Conservation (phyloP, 2,797 vertebrate genomes). For the Antrozous pallidus region DNA sequence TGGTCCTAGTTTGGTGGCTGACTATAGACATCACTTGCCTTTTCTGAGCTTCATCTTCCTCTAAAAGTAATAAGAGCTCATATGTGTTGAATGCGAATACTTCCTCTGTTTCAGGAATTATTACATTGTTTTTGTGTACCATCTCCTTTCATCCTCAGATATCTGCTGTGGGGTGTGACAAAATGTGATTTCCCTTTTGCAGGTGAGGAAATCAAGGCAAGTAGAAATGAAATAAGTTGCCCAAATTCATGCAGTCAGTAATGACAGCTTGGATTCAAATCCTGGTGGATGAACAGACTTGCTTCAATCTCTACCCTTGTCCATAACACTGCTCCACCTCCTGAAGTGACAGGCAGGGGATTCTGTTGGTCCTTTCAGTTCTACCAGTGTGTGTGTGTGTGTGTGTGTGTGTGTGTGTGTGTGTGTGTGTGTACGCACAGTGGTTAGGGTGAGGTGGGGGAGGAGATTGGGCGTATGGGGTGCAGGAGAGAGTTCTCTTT, state of each 20-base stretch:
- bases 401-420: not conserved
- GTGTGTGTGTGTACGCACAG: not conserved
- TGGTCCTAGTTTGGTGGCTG: not conserved
- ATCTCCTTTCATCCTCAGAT: constrained; percentile 3
- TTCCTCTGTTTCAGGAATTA: not conserved
- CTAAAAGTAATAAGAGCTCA: not conserved
- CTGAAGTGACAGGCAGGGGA: not conserved
- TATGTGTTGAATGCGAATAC: not conserved
- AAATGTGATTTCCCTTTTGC: not conserved
- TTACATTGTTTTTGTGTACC: not conserved
- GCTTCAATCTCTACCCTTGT: not conserved
- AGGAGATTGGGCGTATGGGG: not conserved
- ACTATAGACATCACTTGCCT: not conserved
- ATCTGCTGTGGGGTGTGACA: not conserved
- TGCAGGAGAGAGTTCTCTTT: not conserved
- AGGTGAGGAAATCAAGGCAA: not conserved
- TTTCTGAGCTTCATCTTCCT: not conserved
- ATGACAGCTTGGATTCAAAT: not conserved
- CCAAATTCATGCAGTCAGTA: not conserved
- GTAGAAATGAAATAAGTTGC: not conserved
- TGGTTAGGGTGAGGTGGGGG: too few relatives aligned
- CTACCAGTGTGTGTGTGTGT: not conserved
- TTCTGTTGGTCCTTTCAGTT: not conserved
- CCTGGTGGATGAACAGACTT: not conserved
- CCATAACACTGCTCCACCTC: too few relatives aligned